phyloP scores from a whole-genome alignment of 1,140 invertebrate species.

The Drosophila auraria region DNA sequence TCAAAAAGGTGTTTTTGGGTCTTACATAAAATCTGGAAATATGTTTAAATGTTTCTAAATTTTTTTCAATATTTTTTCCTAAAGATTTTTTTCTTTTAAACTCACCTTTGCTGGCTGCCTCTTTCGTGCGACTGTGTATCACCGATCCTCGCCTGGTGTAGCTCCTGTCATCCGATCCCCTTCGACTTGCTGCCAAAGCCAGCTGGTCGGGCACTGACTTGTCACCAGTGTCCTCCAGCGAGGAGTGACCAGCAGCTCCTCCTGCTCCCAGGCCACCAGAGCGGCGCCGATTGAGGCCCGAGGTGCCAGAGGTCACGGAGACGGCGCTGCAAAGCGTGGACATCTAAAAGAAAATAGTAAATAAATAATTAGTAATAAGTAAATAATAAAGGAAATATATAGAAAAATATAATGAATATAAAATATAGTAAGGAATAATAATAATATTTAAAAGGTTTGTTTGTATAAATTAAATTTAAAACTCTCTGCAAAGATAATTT shows the following conservation, averaged over 20 bases:
- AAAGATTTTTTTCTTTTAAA: not conserved
- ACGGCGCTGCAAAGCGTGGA: constrained; percentile 22
- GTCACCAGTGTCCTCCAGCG: constrained; percentile 56
- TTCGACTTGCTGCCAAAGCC: constrained; percentile 59
- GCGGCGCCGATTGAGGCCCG: constrained; percentile 43
- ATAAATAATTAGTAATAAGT: not conserved
- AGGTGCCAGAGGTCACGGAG: constrained; percentile 45
- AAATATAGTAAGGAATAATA: too few species aligned
- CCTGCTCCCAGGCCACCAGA: constrained; percentile 15
- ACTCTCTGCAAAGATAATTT: too few species aligned
- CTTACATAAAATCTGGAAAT: too few species aligned
- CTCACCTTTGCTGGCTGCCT: constrained; percentile 39
- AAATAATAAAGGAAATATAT: not conserved
- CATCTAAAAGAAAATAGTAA: constrained; percentile 14
- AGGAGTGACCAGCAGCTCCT: constrained; percentile 1
- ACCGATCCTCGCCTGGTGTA: constrained; percentile 49
- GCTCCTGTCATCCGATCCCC: constrained; percentile 46
- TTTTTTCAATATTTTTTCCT: not conserved
- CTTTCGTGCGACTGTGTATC: constrained; percentile 38
- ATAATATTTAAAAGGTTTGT: too few species aligned
- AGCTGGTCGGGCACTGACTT: constrained; percentile 67
- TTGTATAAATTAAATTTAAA: too few species aligned
- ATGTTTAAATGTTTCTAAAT: not conserved
- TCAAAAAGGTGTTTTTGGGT: too few species aligned
- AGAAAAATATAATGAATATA: not conserved